Conservation (phyloP, 37 sponge, comb jelly and placozoan genomes). For the Oopsacas minuta region DNA sequence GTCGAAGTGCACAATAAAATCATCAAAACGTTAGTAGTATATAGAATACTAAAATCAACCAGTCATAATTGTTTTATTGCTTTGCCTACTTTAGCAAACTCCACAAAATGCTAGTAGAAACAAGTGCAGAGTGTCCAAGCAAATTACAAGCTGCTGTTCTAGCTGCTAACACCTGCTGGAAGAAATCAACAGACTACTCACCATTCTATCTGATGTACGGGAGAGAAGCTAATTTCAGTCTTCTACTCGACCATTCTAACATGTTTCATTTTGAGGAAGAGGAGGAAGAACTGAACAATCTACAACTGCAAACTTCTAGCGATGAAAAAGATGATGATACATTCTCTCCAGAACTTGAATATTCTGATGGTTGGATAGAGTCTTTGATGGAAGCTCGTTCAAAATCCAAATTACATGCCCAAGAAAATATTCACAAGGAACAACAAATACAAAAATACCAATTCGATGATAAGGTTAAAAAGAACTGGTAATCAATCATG, state of each 20-base stretch:
- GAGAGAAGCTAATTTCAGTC: constrained; percentile 2
- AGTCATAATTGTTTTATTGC: neutral
- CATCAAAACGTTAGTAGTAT: constrained; percentile 6
- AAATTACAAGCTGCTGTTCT: constrained; percentile 9
- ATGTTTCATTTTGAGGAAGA: neutral
- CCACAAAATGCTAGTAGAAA: neutral
- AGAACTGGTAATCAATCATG: neutral
- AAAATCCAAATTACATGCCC: neutral
- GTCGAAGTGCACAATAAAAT: constrained; percentile 7
- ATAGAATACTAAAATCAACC: neutral
- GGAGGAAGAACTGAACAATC: neutral
- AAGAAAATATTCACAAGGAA: neutral
- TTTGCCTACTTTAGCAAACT: constrained; percentile 2
- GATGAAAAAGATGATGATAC: neutral
- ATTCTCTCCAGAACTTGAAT: constrained; percentile 17
- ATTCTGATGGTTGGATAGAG: constrained; percentile 1
- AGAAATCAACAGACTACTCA: constrained; percentile 2
- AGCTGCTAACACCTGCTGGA: constrained; percentile 17
- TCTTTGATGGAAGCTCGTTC: constrained; percentile 5
- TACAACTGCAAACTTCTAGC: neutral
- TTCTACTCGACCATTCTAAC: constrained; percentile 4
- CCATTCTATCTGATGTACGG: constrained; percentile 15
- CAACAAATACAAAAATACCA: neutral
- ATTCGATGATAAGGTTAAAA: constrained; percentile 11
- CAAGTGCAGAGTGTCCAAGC: neutral